A percentile compares a stretch with the other conserved stretches of the same genome.
phyloP scores from a whole-genome alignment of 2,888 invertebrate genomes.

The Eilema caniola region DNA sequence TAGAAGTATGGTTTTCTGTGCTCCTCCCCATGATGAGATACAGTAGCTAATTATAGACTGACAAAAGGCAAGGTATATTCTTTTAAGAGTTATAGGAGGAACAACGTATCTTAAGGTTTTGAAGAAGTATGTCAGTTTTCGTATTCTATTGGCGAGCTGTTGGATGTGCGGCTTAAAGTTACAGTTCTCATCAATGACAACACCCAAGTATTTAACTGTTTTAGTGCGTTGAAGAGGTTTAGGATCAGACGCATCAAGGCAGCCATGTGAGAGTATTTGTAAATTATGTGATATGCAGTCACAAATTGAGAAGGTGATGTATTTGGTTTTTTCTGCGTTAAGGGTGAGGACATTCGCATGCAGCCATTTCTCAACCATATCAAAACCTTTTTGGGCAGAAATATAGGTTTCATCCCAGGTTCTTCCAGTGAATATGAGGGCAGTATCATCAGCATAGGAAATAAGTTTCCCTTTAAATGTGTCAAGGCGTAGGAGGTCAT shows the following conservation, averaged over 20 bases:
- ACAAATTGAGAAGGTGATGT: no score
- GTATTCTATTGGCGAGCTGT: neutral
- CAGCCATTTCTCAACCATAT: neutral
- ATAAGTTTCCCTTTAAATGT: neutral
- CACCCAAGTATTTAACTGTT: neutral
- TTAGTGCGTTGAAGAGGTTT: neutral
- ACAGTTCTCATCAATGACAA: constrained; percentile 8
- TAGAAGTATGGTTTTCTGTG: no score
- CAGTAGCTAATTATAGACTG: neutral
- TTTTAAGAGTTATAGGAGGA: neutral
- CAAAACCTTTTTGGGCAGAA: neutral
- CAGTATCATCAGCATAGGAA: neutral
- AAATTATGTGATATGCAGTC: no score
- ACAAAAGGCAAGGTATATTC: neutral
- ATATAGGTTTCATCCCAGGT: neutral
- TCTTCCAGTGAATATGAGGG: no score
- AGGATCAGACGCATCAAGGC: no score
- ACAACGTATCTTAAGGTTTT: neutral
- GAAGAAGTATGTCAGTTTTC: no score
- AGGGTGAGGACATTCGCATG: no score
- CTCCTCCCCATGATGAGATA: no score
- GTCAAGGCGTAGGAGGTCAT: neutral
- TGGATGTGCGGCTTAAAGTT: neutral
- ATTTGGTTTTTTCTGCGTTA: no score
- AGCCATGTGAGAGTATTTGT: no score